These are phyloP conservation scores for Onychostoma macrolepis DNA, from an alignment of 2,113 vertebrate species.

Conservation along the genomic window DNA sequence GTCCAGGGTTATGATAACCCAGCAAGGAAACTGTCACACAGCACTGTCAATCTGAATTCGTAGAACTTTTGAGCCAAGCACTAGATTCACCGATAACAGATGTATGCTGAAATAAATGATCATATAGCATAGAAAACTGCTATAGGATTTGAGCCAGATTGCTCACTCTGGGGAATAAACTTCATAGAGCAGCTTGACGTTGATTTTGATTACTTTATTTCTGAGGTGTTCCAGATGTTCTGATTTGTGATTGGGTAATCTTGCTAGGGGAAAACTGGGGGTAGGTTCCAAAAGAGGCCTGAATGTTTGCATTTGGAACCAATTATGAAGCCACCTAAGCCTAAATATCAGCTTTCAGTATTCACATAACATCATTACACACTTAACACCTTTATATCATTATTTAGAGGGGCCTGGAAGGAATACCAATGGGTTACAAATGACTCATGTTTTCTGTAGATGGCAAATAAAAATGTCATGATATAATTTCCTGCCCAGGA, in stretches of 20 bases:
- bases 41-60: conserved; percentile 58
- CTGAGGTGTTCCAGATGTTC: conserved; percentile 76
- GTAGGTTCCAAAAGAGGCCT: conserved; percentile 51
- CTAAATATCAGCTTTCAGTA: conserved; percentile 45
- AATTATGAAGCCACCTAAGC: conserved; percentile 56
- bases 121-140: conserved; percentile 53
- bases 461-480: conserved; percentile 34
- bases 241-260: conserved; percentile 56
- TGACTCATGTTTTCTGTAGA: conserved; percentile 29
- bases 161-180: conserved; percentile 67
- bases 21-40: conserved; percentile 65
- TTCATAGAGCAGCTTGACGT: conserved; percentile 69
- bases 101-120: conserved; percentile 62
- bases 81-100: conserved; percentile 68
- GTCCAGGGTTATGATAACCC: conserved; percentile 43
- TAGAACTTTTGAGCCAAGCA: conserved; percentile 59
- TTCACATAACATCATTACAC: conserved; percentile 42
- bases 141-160: conserved; percentile 63
- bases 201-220: conserved; percentile 76
- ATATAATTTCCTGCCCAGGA: conserved; percentile 4
- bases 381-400: conserved; percentile 50
- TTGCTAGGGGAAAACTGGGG: conserved; percentile 40
- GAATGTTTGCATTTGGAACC: conserved; percentile 67
- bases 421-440: conserved; percentile 7
- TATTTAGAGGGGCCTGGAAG: conserved; percentile 18